Conservation (phyloP, 2,797 vertebrate species). For the Capromys pilorides region DNA sequence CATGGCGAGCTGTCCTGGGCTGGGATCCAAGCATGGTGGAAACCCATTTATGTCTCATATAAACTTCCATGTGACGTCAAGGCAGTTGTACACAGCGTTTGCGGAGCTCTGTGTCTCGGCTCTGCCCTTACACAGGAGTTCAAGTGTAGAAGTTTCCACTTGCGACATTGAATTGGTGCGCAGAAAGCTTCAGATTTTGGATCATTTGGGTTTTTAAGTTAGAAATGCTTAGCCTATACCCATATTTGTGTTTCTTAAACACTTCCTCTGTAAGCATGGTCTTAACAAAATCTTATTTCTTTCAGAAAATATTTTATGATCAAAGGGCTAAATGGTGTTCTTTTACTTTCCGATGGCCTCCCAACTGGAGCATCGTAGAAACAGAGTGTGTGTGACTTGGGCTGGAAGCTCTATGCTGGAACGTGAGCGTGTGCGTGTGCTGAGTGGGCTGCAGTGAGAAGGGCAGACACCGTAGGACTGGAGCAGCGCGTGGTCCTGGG, state of each 20-base stretch:
- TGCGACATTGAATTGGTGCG: neutral
- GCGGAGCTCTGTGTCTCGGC: neutral
- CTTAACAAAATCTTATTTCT: conserved; percentile 35
- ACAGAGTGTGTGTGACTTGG: neutral
- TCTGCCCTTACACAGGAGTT: neutral
- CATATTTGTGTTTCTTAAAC: neutral
- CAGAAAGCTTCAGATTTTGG: neutral
- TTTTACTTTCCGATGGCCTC: conserved; percentile 5
- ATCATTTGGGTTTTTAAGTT: neutral
- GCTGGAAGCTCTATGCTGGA: neutral
- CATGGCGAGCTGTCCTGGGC: neutral
- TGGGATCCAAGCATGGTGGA: neutral
- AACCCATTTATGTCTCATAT: neutral
- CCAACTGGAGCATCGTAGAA: neutral
- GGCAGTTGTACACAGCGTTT: neutral
- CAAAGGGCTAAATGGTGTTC: conserved; percentile 18
- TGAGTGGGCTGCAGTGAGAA: neutral
- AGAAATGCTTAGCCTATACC: neutral
- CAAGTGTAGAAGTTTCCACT: neutral
- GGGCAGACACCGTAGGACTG: neutral
- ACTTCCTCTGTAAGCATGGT: neutral
- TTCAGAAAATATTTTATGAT: conserved; percentile 26
- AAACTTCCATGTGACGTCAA: neutral
- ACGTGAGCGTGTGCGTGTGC: neutral
- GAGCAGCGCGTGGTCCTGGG: neutral